Conservation (phyloP, 1,140 invertebrate species). For the Drosophila ambigua region DNA sequence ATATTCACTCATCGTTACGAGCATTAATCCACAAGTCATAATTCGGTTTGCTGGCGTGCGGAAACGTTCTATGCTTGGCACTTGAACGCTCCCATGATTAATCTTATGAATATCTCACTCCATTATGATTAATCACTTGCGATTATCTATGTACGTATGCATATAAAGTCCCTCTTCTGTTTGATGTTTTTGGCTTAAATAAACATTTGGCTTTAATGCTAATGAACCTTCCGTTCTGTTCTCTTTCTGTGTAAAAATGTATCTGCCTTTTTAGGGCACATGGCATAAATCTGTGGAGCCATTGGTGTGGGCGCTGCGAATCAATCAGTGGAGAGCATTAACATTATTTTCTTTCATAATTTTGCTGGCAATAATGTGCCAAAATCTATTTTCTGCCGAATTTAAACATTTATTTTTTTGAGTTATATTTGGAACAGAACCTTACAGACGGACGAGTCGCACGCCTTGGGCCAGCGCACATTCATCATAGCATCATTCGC, state of each 20-base stretch:
- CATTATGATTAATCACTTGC: too few species aligned
- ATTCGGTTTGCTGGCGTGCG: too few species aligned
- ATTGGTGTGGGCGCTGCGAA: conserved; percentile 21
- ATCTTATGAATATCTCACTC: too few species aligned
- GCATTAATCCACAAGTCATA: too few species aligned
- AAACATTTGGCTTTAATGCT: conserved; percentile 22
- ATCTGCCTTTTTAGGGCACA: conserved; percentile 24
- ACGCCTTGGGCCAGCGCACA: conserved; percentile 31
- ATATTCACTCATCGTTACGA: too few species aligned
- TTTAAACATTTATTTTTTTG: conserved; percentile 35
- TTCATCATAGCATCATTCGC: conserved; percentile 48
- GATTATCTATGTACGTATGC: too few species aligned
- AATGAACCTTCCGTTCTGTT: conserved; percentile 14
- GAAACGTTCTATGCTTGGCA: too few species aligned
- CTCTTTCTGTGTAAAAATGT: background rate
- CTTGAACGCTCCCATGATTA: too few species aligned
- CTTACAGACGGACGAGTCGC: conserved; percentile 24
- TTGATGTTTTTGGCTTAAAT: conserved; percentile 11
- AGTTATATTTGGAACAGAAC: conserved; percentile 28
- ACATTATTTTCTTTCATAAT: conserved; percentile 34
- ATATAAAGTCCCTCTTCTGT: too few species aligned
- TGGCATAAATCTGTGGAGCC: conserved; percentile 23
- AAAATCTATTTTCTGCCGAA: conserved; percentile 70
- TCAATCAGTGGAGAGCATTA: conserved; percentile 33
- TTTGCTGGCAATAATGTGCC: conserved; percentile 32